Percentiles rank a stretch among this genome's conserved stretches.
Conservation (phyloP, 2,113 vertebrate genomes). For the Trematomus loennbergii region DNA sequence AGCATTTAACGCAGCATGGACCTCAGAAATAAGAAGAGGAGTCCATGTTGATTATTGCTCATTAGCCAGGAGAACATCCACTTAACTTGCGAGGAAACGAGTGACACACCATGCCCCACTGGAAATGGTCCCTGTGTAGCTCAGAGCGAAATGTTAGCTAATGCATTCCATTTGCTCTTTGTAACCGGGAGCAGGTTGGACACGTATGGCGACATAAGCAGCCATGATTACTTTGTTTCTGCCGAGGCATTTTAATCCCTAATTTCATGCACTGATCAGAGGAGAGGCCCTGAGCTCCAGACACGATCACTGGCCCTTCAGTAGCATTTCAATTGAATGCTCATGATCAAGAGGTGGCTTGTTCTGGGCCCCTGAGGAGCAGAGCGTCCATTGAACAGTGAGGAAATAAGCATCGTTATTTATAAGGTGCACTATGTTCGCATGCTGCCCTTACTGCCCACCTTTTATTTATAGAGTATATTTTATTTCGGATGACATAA, state of each 20-base stretch:
- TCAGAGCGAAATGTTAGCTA: conserved; percentile 89
- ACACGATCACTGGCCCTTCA: conserved; percentile 71
- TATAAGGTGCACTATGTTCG: conserved; percentile 37
- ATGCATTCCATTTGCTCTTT: conserved; percentile 90
- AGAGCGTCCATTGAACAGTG: conserved; percentile 57
- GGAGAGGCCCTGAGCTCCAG: conserved; percentile 68
- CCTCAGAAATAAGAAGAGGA: conserved; percentile 87
- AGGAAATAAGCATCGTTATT: conserved; percentile 60
- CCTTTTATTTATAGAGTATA: not conserved
- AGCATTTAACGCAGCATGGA: conserved; percentile 87
- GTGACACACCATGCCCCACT: conserved; percentile 86
- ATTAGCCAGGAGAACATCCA: conserved; percentile 92
- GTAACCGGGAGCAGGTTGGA: conserved; percentile 87
- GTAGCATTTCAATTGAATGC: conserved; percentile 73
- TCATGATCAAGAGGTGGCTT: conserved; percentile 68
- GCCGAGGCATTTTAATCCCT: conserved; percentile 85
- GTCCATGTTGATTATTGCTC: conserved; percentile 92
- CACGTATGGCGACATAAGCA: conserved; percentile 83
- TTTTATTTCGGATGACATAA: not conserved
- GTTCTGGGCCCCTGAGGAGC: conserved; percentile 56
- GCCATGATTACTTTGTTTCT: conserved; percentile 88
- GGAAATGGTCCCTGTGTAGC: conserved; percentile 87
- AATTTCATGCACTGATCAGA: conserved; percentile 83
- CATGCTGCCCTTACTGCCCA: not conserved
- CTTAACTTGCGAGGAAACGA: conserved; percentile 89